Evolutionary conservation across 2,888 invertebrate genomes (phyloP), one percentile per base, ranked within the genome.

Genomic region (Hedychridium roseum): DNA sequence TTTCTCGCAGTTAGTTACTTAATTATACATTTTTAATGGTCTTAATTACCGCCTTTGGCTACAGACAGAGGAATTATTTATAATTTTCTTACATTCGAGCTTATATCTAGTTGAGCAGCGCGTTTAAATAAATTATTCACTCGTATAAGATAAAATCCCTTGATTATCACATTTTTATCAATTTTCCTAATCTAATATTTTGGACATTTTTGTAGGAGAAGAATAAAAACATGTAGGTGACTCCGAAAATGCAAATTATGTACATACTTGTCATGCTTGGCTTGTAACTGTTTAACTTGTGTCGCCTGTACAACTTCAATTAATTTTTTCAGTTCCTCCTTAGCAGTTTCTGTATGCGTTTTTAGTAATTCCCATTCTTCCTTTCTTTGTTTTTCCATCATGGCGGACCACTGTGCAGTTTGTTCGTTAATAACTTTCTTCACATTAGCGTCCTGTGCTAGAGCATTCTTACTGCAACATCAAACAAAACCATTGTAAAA

Each of bases 341-440:
- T 80, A 50, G 82, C 81, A 41, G 80, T 80, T 37, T 79, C 73
- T 34, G 85, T 80, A 56, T 88, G 87, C 27, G 73, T 74, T 66
- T 83, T 85, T 64, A 83, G 74, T 64, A 85, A 63, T 58, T 84
- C 85, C 81, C 86, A 86, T 70, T 86, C 85, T 61, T 87, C 79
- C 45, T 79, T 80, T 4, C 74, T 69, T 16, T 82, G 84, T 17
- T 80, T 73, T 45, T 81, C 79, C 52, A 84, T 77, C 83, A 87
- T 82, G 4, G 82, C 81, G 0, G 85, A 84, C 87, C 87, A 88
- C 66, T 87, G 86, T 37, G 80, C 78, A 26, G 86, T 86, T 74
- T 88, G 88, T 28, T 85, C 84, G 42, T 79, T 80, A 17, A 88
- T 85, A 44, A 86, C 65, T 57, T 76, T 74, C 43, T 81, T 79